Evolutionary conservation across 30 jellyfish, hydroid and myxozoan genomes (phyloP), one percentile per base, ranked within the genome.

Genomic region (Haliclystus octoradiatus): DNA sequence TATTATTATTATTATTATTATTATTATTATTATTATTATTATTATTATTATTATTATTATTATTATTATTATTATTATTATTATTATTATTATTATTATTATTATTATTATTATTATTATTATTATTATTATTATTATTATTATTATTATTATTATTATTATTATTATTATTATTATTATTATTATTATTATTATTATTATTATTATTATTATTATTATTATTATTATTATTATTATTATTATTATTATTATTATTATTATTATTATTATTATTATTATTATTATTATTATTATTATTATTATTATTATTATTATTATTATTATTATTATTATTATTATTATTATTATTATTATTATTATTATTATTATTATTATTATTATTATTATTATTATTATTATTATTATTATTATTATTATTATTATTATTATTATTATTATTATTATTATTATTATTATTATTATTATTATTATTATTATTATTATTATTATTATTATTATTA

Each of bases 1-100:
- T 60, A 60, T 27, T 60, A 60, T 27, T 60, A 60, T 27, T 60
- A 60, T 27, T 60, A 60, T 27, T 60, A 60, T 27, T 60, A 60
- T 27, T 60, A 60, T 27, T 60, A 60, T 27, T 60, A 60, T 27
- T 60, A 60, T 27, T 60, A 60, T 27, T 60, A 60, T 27, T 60
- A 60, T 27, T 60, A 60, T 27, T 60, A 60, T 27, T 60, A 60
- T 27, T 60, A 60, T 27, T 60, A 60, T 27, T 60, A 60, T 27
- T 60, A 60, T 27, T 60, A 60, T 27, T 24, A 60, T 27, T 24
- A 60, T 27, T 60, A 60, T 26, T 60, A 60, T 27, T 60, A 60
- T 27, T 60, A 60, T 27, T 60, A 60, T 27, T 60, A 60, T 27
- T 60, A 60, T 27, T 60, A 60, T 27, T 60, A 60, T 27, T 60